Percentiles rank a stretch among this genome's conserved stretches.
phyloP scores from a whole-genome alignment of 2,888 invertebrate species.

The Acronicta psi region DNA sequence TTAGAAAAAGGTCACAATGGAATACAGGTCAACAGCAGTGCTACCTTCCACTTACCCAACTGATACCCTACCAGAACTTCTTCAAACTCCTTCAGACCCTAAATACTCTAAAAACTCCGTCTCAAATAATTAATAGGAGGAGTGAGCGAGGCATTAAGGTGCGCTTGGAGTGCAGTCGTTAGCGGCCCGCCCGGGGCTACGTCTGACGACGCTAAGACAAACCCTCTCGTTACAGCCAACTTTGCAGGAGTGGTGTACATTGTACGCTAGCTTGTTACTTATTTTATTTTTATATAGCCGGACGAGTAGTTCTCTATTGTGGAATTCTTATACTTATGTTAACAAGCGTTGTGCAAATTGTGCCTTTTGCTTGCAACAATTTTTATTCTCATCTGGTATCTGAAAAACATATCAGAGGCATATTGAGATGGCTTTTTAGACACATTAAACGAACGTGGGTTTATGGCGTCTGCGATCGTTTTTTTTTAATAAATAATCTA shows the following conservation, averaged over 20 bases:
- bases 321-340: not conserved
- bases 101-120: slow-evolving; percentile 21
- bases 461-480: no score
- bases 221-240: slow-evolving; percentile 25
- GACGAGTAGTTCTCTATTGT: not conserved
- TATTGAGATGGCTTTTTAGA: no score
- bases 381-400: not conserved
- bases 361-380: not conserved
- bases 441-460: no score
- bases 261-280: slow-evolving; percentile 19
- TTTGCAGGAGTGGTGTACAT: slow-evolving; percentile 23
- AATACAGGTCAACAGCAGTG: no score
- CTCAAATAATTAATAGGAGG: slow-evolving; percentile 36
- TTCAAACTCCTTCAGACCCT: not conserved
- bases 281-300: slow-evolving; percentile 16
- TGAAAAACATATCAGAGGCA: no score
- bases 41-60: no score
- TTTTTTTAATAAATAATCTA: no score
- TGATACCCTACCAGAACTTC: not conserved
- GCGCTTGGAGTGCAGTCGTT: slow-evolving; percentile 39
- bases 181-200: slow-evolving; percentile 35
- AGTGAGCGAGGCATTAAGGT: slow-evolving; percentile 24
- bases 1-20: no score
- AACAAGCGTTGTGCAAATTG: not conserved
- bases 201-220: slow-evolving; percentile 44